phyloP scores from a whole-genome alignment of 2,113 vertebrate species.

The Noturus placidus region DNA sequence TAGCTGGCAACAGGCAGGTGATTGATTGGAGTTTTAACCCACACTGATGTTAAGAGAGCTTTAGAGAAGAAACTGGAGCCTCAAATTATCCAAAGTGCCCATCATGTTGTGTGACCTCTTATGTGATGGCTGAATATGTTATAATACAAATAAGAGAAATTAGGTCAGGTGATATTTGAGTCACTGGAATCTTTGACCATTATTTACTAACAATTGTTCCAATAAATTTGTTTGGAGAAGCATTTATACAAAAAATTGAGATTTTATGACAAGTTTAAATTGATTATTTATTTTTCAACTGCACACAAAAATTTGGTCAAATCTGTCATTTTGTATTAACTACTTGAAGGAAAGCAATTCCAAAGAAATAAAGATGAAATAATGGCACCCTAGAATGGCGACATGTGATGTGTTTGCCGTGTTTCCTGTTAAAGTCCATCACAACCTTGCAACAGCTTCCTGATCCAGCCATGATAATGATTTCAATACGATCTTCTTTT shows the following conservation, averaged over 20 bases:
- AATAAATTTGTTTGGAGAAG: neutral
- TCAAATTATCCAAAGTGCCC: slow-evolving; percentile 70
- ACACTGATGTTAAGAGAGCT: slow-evolving; percentile 70
- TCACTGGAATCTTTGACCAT: slow-evolving; percentile 81
- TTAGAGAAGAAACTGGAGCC: slow-evolving; percentile 60
- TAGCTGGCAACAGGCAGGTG: slow-evolving; percentile 61
- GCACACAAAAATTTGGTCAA: neutral
- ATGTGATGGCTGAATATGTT: slow-evolving; percentile 8
- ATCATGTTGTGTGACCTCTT: slow-evolving; percentile 66
- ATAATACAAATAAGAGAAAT: slow-evolving; percentile 66
- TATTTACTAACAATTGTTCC: slow-evolving; percentile 88
- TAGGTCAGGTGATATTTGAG: slow-evolving; percentile 86
- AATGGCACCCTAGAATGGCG: neutral
- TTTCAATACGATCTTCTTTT: too few species aligned
- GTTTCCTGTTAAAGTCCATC: too few species aligned
- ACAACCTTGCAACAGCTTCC: too few species aligned
- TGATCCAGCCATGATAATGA: too few species aligned
- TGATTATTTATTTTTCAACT: neutral
- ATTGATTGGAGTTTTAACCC: slow-evolving; percentile 74
- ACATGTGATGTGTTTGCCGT: too few species aligned
- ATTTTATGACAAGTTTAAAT: neutral
- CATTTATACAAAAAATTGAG: neutral
- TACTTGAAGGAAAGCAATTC: neutral
- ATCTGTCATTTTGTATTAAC: neutral
- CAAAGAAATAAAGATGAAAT: neutral